A percentile compares a stretch with the other conserved stretches of the same genome.
phyloP scores from a whole-genome alignment of 1,140 invertebrate genomes.

The Tenebrio molitor region DNA sequence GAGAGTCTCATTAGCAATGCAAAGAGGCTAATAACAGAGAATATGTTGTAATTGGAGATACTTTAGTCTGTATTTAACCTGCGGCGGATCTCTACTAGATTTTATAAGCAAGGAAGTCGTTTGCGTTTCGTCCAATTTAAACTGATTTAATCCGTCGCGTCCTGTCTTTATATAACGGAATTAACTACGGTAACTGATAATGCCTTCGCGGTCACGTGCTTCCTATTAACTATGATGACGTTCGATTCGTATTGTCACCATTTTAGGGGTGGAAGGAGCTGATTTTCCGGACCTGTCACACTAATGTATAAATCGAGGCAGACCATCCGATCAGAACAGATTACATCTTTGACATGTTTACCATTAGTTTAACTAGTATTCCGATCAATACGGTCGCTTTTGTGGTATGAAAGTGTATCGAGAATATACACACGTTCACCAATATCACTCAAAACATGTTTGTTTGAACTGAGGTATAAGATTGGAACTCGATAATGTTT shows the following conservation, averaged over 20 bases:
- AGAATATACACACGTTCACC: conserved; percentile 30
- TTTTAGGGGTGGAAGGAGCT: conserved; percentile 18
- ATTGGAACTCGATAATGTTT: conserved; percentile 30
- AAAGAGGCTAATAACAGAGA: conserved; percentile 51
- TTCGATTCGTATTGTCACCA: conserved; percentile 26
- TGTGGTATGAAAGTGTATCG: conserved; percentile 32
- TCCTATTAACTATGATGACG: conserved; percentile 25
- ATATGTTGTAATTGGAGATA: conserved; percentile 51
- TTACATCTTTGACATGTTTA: conserved; percentile 52
- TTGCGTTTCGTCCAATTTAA: conserved; percentile 40
- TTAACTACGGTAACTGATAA: neutral
- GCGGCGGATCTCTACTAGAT: conserved; percentile 38
- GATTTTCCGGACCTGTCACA: conserved; percentile 38
- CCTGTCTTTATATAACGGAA: conserved; percentile 15
- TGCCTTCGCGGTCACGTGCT: conserved; percentile 26
- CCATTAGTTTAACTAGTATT: conserved; percentile 49
- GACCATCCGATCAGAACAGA: conserved; percentile 50
- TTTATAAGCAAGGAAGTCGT: conserved; percentile 42
- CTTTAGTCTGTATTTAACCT: conserved; percentile 48
- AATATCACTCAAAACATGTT: conserved; percentile 43
- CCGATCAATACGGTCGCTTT: conserved; percentile 34
- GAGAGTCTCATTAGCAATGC: conserved; percentile 52
- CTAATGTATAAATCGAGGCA: conserved; percentile 44
- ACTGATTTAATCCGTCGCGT: conserved; percentile 33
- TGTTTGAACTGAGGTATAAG: conserved; percentile 32